Percentiles rank a stretch among this genome's conserved stretches.
Conservation (phyloP, 1,140 invertebrate species). For the Leptinotarsa undecemlineata region DNA sequence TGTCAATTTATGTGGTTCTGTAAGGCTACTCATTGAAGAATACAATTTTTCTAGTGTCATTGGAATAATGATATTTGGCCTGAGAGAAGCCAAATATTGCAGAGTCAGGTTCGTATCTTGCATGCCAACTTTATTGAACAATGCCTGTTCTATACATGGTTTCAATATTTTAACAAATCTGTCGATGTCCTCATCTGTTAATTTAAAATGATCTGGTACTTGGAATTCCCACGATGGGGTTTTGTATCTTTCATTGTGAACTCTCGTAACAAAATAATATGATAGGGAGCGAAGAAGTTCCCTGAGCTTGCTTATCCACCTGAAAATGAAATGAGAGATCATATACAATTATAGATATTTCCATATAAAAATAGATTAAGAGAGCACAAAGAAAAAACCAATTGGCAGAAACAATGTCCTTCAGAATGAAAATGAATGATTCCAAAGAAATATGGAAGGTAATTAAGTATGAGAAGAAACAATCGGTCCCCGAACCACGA, state of each 20-base stretch:
- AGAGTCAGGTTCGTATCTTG: slow-evolving; percentile 70
- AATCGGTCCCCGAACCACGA: too few relatives aligned
- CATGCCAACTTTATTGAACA: slow-evolving; percentile 71
- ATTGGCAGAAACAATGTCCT: too few relatives aligned
- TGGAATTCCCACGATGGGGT: slow-evolving; percentile 69
- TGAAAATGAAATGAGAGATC: slow-evolving; percentile 27
- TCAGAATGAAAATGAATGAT: too few relatives aligned
- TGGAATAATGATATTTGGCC: slow-evolving; percentile 84
- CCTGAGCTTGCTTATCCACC: slow-evolving; percentile 71
- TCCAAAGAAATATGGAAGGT: too few relatives aligned
- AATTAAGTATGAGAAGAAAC: too few relatives aligned
- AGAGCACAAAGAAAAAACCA: too few relatives aligned
- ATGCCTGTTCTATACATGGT: slow-evolving; percentile 60
- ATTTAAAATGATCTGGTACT: slow-evolving; percentile 68
- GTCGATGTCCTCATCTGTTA: slow-evolving; percentile 82
- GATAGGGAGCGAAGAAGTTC: slow-evolving; percentile 67
- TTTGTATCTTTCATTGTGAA: slow-evolving; percentile 68
- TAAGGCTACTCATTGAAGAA: slow-evolving; percentile 79
- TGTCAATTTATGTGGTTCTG: slow-evolving; percentile 84
- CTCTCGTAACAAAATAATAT: slow-evolving; percentile 62
- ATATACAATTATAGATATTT: too few relatives aligned
- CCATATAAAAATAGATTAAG: too few relatives aligned
- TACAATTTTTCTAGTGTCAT: slow-evolving; percentile 79
- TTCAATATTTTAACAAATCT: slow-evolving; percentile 72
- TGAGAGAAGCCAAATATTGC: slow-evolving; percentile 74